phyloP scores from a whole-genome alignment of 2,888 invertebrate genomes.

The Drosophila kanekoi region DNA sequence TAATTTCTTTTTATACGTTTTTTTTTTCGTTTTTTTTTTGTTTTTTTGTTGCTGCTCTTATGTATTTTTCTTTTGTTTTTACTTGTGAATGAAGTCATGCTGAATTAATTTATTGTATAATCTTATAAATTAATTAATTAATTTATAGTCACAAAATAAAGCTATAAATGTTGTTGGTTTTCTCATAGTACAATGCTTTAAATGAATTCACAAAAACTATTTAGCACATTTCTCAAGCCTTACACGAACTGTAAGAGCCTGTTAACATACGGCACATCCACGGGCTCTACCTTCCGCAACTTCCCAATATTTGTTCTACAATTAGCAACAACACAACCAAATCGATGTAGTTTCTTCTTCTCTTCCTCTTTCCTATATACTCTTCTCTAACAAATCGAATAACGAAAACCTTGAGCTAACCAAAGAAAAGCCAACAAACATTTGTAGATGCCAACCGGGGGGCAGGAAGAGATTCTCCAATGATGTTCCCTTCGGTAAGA shows the following conservation, averaged over 20 bases:
- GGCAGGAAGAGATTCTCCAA: constrained; percentile 2
- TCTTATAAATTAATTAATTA: constrained; percentile 76
- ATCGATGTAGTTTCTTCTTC: constrained; percentile 81
- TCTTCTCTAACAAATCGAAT: constrained; percentile 33
- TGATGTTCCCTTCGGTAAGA: neutral
- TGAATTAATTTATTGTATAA: constrained; percentile 70
- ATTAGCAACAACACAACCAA: constrained; percentile 84
- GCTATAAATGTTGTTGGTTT: constrained; percentile 65
- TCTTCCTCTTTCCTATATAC: constrained; percentile 17
- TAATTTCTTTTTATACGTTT: constrained; percentile 38
- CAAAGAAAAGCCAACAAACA: constrained; percentile 58
- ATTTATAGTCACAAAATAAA: constrained; percentile 77
- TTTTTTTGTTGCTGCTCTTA: constrained; percentile 27
- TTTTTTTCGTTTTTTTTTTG: constrained; percentile 3
- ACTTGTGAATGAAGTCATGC: constrained; percentile 59
- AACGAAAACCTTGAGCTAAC: constrained; percentile 42
- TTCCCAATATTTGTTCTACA: constrained; percentile 48
- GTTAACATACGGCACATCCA: constrained; percentile 11
- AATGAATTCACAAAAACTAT: constrained; percentile 58
- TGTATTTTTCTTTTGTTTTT: constrained; percentile 18
- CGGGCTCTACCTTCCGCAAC: constrained; percentile 2
- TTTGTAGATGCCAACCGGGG: constrained; percentile 25
- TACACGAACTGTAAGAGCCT: constrained; percentile 3
- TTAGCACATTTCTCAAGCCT: constrained; percentile 39
- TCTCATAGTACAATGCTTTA: constrained; percentile 52